phyloP scores from a whole-genome alignment of 2,888 invertebrate genomes.

The Tridacna crocea region DNA sequence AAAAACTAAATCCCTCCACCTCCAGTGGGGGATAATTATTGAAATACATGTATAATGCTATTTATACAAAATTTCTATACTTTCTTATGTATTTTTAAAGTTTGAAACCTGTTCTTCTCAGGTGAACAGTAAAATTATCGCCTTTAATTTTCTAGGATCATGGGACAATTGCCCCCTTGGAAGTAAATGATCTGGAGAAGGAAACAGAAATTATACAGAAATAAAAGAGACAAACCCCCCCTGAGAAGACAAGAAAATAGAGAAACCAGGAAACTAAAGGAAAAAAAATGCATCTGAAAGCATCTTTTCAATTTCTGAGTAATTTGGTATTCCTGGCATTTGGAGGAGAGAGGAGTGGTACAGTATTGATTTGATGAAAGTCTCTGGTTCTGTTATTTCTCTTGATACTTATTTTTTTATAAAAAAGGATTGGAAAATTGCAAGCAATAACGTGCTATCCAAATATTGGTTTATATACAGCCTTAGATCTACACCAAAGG shows the following conservation, averaged over 20 bases:
- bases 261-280: neutral
- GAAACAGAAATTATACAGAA: neutral
- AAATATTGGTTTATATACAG: constrained; percentile 9
- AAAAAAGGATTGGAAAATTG: constrained; percentile 4
- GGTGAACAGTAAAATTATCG: no score
- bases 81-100: no score
- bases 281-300: constrained; percentile 4
- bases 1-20: no score
- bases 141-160: no score
- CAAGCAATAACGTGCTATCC: constrained; percentile 1
- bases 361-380: constrained; percentile 15
- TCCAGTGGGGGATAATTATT: no score
- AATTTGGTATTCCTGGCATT: neutral
- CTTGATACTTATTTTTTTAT: constrained; percentile 6
- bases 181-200: neutral
- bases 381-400: constrained; percentile 21
- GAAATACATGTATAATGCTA: no score
- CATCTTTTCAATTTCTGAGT: constrained; percentile 11
- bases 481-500: no score
- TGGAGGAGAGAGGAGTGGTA: constrained; percentile 6
- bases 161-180: no score
- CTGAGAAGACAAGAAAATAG: neutral
- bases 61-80: no score
- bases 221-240: neutral
- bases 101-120: no score